Base-by-base conservation (phyloP, 1,140 invertebrate species). In the Periplaneta americana region DNA sequence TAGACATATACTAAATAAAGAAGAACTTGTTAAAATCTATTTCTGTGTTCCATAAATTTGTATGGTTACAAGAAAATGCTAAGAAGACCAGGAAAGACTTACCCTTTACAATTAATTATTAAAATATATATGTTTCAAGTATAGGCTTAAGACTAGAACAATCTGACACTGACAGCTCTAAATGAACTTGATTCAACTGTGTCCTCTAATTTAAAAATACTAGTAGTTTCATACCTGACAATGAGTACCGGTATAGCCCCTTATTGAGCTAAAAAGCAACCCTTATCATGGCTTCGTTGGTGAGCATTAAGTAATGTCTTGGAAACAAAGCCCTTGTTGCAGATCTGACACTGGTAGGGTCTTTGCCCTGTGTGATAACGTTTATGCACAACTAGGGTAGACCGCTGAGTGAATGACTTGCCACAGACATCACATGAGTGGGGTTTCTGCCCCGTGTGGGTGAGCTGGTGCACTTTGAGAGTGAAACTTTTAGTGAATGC, bases 331-430 rank as follows among this genome's bases (percentile, higher is more conserved):
- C 91, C 92, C 84, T 94, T 92, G 11, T 89, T 87, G 86, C 95
- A 96, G 79, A 91, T 90, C 76, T 88, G 88, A 86, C 94, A 96
- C 84, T 91, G 90, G 86, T 95, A 95, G 0, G 95, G 95, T 83
- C 93, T 91, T 85, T 95, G 93, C 13, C 95, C 95, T 33, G 93
- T 95, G 87, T 96, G 94, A 84, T 93, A 92, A 84, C 94, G 89
- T 83, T 94, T 92, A 87, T 96, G 95, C 32, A 94, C 94, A 81
- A 94, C 91, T 22, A 95, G 88, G 48, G 91, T 91, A 36, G 94
- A 94, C 10, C 94, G 92, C 87, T 96, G 95, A 0, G 93, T 94
- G 87, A 97, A 97, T 13, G 93, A 90, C 85, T 96, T 93, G 13
- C 93, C 91, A 87, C 95, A 97, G 8, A 89, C 82, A 39, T 90